Evolutionary conservation across 2,113 vertebrate genomes (phyloP).

Genomic region (Athene noctua): DNA sequence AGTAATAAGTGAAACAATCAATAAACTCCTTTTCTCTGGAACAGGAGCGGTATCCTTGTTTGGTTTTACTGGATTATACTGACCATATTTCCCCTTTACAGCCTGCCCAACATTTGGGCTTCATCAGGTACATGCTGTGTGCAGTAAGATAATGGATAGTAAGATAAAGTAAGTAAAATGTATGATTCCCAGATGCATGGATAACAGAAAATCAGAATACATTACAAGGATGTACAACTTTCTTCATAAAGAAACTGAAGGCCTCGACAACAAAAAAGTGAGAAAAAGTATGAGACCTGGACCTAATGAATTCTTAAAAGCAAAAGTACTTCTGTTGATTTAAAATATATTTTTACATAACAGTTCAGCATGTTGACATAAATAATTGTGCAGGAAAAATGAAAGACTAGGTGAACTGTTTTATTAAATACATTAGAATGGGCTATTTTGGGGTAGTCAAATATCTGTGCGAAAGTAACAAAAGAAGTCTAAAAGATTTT

Average conservation of each 20-base stretch:
- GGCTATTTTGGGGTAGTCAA: background rate
- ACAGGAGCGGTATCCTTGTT: background rate
- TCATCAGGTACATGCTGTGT: background rate
- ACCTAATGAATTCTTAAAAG: background rate
- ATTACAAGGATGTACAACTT: background rate
- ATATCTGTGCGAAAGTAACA: background rate
- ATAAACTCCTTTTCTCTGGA: background rate
- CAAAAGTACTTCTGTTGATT: background rate
- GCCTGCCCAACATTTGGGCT: background rate
- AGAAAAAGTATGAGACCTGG: background rate
- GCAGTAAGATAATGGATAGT: background rate
- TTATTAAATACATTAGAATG: background rate
- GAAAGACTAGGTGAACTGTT: background rate
- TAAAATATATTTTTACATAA: background rate
- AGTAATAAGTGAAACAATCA: background rate
- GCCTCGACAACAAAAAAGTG: background rate
- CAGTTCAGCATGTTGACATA: background rate
- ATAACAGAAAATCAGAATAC: background rate
- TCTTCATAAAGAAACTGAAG: background rate
- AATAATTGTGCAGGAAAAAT: background rate
- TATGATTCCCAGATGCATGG: background rate
- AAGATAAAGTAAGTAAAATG: background rate
- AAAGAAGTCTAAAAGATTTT: background rate
- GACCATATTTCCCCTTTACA: background rate
- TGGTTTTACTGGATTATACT: background rate